A percentile compares a stretch with the other conserved stretches of the same genome.
Evolutionary conservation across 2,888 invertebrate species (phyloP).

Genomic region (Dexiosoma caninum): DNA sequence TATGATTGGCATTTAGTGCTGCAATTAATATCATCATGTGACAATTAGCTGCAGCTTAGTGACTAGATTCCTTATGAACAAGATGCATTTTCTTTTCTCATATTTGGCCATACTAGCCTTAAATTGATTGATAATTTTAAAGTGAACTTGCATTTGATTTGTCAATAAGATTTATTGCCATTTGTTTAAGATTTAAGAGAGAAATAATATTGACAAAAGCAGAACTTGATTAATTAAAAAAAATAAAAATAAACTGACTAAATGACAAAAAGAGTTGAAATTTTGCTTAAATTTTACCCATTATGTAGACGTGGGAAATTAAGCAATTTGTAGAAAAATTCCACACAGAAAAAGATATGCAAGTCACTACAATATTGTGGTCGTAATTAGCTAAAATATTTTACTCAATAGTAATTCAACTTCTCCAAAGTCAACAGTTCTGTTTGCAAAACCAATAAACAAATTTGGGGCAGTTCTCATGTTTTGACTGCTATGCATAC

Average conservation of each 20-base stretch:
- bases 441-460: too few species aligned
- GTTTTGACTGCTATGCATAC: too few species aligned
- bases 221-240: too few species aligned
- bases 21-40: slow-evolving; percentile 66
- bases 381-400: slow-evolving; percentile 33
- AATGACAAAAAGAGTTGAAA: slow-evolving; percentile 44
- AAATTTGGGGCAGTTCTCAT: too few species aligned
- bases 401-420: slow-evolving; percentile 14
- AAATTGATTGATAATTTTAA: slow-evolving; percentile 41
- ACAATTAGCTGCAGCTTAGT: slow-evolving; percentile 62
- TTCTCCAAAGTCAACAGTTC: slow-evolving; percentile 22
- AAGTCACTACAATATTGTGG: slow-evolving; percentile 7
- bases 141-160: slow-evolving; percentile 13
- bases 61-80: slow-evolving; percentile 33
- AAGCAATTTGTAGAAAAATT: slow-evolving; percentile 56
- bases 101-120: slow-evolving; percentile 16
- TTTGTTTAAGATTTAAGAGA: neutral
- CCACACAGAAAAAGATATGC: neutral
- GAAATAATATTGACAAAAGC: neutral
- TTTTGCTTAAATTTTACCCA: neutral
- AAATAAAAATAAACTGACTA: slow-evolving; percentile 31
- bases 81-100: slow-evolving; percentile 19
- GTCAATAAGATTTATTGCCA: slow-evolving; percentile 7
- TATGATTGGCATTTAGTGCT: slow-evolving; percentile 28
- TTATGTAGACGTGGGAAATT: slow-evolving; percentile 56